These are phyloP conservation scores for Pocillopora meandrina DNA, from an alignment of 92 coral and sea anemone genomes.

Conservation along the genomic window DNA sequence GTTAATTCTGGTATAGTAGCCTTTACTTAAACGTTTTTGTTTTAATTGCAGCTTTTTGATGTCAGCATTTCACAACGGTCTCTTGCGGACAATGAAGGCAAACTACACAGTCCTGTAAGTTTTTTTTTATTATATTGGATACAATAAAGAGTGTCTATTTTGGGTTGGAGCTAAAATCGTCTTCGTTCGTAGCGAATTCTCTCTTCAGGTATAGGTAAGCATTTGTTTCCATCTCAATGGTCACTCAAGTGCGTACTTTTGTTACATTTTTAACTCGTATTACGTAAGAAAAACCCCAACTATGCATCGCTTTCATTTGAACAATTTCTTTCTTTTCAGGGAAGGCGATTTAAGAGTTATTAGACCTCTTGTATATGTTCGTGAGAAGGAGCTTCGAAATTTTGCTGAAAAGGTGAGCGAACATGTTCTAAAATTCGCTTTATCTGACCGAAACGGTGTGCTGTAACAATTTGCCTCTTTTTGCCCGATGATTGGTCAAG, in stretches of 20 bases:
- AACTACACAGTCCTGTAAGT: slow-evolving; percentile 91
- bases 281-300: background rate
- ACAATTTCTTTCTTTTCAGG: slow-evolving; percentile 37
- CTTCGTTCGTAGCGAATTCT: no score
- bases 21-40: background rate
- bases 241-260: no score
- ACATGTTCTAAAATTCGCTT: background rate
- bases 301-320: background rate
- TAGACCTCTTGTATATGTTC: slow-evolving; percentile 90
- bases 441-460: no score
- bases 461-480: no score
- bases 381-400: slow-evolving; percentile 89
- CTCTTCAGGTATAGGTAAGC: no score
- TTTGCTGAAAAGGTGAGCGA: slow-evolving; percentile 90
- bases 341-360: slow-evolving; percentile 94
- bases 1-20: no score
- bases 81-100: slow-evolving; percentile 97
- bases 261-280: no score
- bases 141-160: background rate
- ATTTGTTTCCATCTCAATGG: no score
- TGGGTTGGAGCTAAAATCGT: background rate
- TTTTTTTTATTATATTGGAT: background rate
- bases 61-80: slow-evolving; percentile 98
- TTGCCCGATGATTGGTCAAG: no score
- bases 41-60: slow-evolving; percentile 78